Evolutionary conservation across 1,140 invertebrate species (phyloP), one percentile per base, ranked within the genome.

Genomic region (Lordiphosa stackelbergi): DNA sequence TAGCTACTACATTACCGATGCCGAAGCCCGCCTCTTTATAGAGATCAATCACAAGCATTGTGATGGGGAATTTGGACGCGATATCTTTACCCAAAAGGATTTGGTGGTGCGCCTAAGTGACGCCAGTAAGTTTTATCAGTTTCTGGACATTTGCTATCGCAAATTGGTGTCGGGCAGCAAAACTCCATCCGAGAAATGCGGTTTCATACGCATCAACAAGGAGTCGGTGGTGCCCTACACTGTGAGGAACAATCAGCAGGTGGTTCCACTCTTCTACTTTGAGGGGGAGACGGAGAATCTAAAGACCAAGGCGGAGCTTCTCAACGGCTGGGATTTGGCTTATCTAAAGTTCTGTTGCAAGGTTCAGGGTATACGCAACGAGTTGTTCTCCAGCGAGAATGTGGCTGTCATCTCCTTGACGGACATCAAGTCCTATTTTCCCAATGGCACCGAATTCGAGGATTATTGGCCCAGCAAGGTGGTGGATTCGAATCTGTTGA

Each of bases 291-390:
- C 95, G 1, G 95, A 96, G 81, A 95, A 95, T 88, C 89, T 96
- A 1, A 95, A 95, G 83, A 90, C 93, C 37, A 95, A 96, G 84
- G 94, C 95, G 35, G 92, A 95, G 77, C 92, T 93, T 79, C 88
- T 96, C 35, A 94, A 95, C 73, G 94, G 95, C 42, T 97, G 96
- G 96, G 95, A 97, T 88, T 87, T 97, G 41, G 94, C 95, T 0
- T 97, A 97, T 88, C 89, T 97, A 41, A 97, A 97, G 88, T 96
- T 97, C 86, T 97, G 96, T 88, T 97, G 96, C 89, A 97, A 97
- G 89, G 95, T 96, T 51, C 95, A 97, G 89, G 95, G 95, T 47
- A 96, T 97, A 49, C 90, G 95, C 56, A 96, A 96, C 86, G 95
- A 97, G 90, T 88, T 96, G 12, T 97, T 97, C 88, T 94, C 94